A percentile compares a stretch with the other conserved stretches of the same genome.
These are phyloP conservation scores for Bostrychus sinensis DNA, from an alignment of 2,113 vertebrate species.

Conservation along the genomic window DNA sequence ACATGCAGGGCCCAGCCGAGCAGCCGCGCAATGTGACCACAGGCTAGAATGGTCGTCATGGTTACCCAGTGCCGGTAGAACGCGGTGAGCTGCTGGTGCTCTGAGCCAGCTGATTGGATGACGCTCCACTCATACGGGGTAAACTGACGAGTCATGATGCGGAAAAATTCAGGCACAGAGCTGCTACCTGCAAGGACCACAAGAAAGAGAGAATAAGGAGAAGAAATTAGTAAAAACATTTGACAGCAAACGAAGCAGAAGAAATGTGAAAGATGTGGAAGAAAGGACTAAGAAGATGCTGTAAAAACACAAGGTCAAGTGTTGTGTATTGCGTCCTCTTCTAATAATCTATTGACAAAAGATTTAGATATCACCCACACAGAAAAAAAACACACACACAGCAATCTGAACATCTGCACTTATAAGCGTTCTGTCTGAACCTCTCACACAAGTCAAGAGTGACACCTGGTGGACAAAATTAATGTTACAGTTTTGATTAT, in stretches of 20 bases:
- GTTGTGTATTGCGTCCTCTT: neutral
- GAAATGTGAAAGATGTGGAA: neutral
- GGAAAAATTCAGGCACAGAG: conserved; percentile 92
- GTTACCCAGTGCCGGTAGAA: conserved; percentile 98
- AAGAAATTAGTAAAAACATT: neutral
- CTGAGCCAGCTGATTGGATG: conserved; percentile 84
- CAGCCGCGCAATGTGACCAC: conserved; percentile 39
- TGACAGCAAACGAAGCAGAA: too few relatives aligned
- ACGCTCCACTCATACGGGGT: conserved; percentile 89
- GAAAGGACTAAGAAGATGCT: neutral
- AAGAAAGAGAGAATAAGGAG: neutral
- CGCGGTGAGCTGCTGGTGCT: conserved; percentile 88
- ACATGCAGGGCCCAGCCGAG: conserved; percentile 2
- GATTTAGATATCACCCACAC: conserved; percentile 8
- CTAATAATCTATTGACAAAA: neutral
- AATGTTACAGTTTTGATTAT: conserved; percentile 1
- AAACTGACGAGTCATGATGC: conserved; percentile 95
- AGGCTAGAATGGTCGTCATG: conserved; percentile 58
- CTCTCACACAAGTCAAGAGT: conserved; percentile 31
- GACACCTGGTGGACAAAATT: conserved; percentile 54
- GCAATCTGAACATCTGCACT: neutral
- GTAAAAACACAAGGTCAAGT: neutral
- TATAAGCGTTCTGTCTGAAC: neutral
- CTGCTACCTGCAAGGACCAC: conserved; percentile 81
- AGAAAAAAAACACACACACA: neutral